Evolutionary conservation across 2,113 vertebrate genomes (phyloP), one percentile per base, ranked within the genome.

Genomic region (Bucco capensis): DNA sequence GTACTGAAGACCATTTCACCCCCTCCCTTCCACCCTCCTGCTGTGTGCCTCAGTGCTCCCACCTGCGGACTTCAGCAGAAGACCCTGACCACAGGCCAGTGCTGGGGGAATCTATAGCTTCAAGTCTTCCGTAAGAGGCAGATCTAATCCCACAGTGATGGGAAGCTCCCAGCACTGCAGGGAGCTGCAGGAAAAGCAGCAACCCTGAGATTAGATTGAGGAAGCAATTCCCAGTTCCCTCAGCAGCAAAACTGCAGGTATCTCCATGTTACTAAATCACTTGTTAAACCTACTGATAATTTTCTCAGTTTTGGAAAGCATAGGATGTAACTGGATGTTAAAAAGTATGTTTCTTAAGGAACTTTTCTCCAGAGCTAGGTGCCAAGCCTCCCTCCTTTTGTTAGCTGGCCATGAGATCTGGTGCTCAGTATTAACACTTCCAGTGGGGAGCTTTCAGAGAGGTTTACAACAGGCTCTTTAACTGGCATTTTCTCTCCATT

Each of bases 391-490:
- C 53, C 30, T 10, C 40, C 46, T 86, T 79, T 53, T 50, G 61
- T 67, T 64, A 51, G 65, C 22, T 44, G 67, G 53, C n/a, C n/a
- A 25, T 12, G 47, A 67, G 75, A 64, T 70, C 21, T 83, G 67
- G 46, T 69, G 64, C 44, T 69, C 13, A 0, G 28, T 23, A 19
- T 37, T n/a, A 90, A 80, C 56, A 19, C 73, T 44, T 15, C 25
- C 2, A 1, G 2, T 19, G 38, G 19, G 49, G 54, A 94, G 69
- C 79, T 40, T 70, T 81, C 53, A 22, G 83, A 69, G 57, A 31
- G 75, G 83, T 94, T 96, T 82, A 17, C n/a, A 88, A 86, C 73
- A 70, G 25, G 50, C 73, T 72, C 69, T 57, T 86, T 22, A 71
- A 84, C 66, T 61, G 61, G 70, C 83, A 25, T 44, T 92, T 85